Base-by-base conservation (phyloP, 2,113 vertebrate species). In the Enhydra lutris region DNA sequence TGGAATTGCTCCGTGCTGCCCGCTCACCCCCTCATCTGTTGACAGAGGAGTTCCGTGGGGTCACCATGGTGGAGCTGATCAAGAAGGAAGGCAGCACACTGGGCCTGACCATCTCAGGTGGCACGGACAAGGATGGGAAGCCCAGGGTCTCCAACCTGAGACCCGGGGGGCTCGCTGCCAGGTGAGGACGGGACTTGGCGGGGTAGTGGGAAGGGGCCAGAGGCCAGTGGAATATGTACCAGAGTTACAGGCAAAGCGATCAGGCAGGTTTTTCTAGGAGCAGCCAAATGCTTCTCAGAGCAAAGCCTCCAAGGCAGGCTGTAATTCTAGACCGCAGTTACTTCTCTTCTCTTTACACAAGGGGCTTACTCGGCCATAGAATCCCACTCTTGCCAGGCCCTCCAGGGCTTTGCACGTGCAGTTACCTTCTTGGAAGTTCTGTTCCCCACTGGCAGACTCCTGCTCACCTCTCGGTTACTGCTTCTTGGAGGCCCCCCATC, bases 31-130 rank as follows among this genome's bases (percentile, higher is more conserved):
- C 50, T 52, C 96, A 52, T 97, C 86, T 98, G n/a, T 97, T 93
- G 3, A 78, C 99, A 99, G 99, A 99, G 88, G 99, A 99, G 98
- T 99, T 99, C 98, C 98, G 99, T 95, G 99, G 99, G 26, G 98
- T 99, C 96, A 99, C 99, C 83, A 99, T 99, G 0, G 99, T 99
- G 98, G 99, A 99, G 98, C 99, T 99, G 97, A 99, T 99, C 97
- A 99, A 99, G 98, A 99, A 99, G 73, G 99, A 99, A 97, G 99
- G 99, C 96, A 99, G 99, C 98, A 99, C 99, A 11, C 99, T 99
- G 0, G 99, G 99, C 74, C 99, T 99, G 97, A 99, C 99, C 87
- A 99, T 99, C 98, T 99, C 99, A 0, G 99, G 99, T 63, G 99
- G 99, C 52, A 99, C 99, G 0, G 99, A 99, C 98, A 99, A 99